Evolutionary conservation across 2,113 vertebrate genomes (phyloP).

Genomic region (Centropus unirufus): DNA sequence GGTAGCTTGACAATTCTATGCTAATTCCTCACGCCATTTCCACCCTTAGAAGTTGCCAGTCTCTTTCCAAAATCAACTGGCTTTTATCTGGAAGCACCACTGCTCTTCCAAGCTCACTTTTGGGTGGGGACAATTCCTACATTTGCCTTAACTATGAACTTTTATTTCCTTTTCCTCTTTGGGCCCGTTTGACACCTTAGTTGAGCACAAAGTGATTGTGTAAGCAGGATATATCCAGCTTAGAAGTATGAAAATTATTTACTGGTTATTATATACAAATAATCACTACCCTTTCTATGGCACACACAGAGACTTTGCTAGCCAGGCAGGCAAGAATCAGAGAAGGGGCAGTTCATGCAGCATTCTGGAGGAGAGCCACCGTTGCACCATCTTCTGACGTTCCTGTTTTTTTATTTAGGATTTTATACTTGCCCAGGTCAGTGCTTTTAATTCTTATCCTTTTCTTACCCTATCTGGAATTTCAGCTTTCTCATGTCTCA

Average conservation of each 20-base stretch:
- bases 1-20: not conserved
- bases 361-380: not conserved
- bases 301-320: not conserved
- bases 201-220: not conserved
- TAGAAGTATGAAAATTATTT: not conserved
- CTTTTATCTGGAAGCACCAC: not conserved
- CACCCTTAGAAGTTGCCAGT: not conserved
- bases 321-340: not conserved
- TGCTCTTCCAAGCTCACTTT: not conserved
- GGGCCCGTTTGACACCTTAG: not conserved
- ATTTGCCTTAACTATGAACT: not conserved
- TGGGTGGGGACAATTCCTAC: accelerated
- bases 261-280: not conserved
- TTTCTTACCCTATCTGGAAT: not conserved
- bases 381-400: not conserved
- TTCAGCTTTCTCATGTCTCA: not conserved
- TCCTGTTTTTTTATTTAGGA: not conserved
- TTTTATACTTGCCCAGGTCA: not conserved
- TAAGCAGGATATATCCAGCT: not conserved
- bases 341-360: not conserved
- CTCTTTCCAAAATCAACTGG: not conserved
- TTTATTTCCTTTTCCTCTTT: not conserved
- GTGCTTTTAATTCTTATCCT: not conserved
- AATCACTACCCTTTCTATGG: not conserved
- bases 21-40: not conserved